A percentile compares a stretch with the other conserved stretches of the same genome.
Evolutionary conservation across 2,797 vertebrate genomes (phyloP).

Genomic region (Spheniscus humboldti): DNA sequence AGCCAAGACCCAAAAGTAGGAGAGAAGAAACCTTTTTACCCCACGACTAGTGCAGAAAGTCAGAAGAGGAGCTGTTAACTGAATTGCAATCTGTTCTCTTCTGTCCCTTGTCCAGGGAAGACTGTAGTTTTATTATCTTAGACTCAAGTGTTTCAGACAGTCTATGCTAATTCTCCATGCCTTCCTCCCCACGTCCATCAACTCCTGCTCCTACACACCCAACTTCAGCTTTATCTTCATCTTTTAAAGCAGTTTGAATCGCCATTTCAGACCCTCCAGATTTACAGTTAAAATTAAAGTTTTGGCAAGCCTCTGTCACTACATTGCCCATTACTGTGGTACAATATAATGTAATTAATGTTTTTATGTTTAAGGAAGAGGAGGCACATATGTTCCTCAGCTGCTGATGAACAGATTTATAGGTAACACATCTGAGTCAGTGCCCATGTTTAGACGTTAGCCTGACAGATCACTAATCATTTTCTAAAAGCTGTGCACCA

Average conservation of each 20-base stretch:
- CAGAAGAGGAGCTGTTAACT: neutral
- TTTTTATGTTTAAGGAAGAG: conserved; percentile 67
- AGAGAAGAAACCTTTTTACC: neutral
- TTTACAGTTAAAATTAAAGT: conserved; percentile 63
- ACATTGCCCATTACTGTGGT: conserved; percentile 29
- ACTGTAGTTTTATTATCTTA: neutral
- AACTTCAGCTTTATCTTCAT: conserved; percentile 55
- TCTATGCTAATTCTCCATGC: neutral
- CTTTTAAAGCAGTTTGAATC: conserved; percentile 34
- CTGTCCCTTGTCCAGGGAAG: neutral
- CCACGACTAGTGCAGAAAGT: neutral
- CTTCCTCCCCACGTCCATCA: neutral
- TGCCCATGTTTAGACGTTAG: conserved; percentile 52
- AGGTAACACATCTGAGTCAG: conserved; percentile 53
- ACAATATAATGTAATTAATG: conserved; percentile 70
- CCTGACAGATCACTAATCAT: conserved; percentile 68
- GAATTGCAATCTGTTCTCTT: neutral
- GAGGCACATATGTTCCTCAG: conserved; percentile 66
- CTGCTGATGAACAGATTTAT: conserved; percentile 68
- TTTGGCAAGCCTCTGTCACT: conserved; percentile 55
- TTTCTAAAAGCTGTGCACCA: conserved; percentile 53
- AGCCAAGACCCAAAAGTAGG: neutral
- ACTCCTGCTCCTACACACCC: neutral
- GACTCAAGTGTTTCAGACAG: neutral
- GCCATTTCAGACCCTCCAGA: conserved; percentile 27